Conservation (phyloP, 2,888 invertebrate genomes). For the Tinea trinotella region DNA sequence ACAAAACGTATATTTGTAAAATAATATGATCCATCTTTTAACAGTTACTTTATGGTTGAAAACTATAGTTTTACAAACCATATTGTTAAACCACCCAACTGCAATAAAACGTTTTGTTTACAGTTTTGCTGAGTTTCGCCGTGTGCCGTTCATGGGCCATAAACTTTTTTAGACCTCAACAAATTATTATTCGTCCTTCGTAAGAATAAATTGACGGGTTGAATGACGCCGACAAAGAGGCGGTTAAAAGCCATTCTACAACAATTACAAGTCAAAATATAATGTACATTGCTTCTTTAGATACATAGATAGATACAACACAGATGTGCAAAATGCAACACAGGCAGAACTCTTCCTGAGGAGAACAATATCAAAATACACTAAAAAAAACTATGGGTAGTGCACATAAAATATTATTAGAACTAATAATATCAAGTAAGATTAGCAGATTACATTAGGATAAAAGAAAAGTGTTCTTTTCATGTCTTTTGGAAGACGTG, state of each 20-base stretch:
- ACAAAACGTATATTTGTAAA: too few species aligned
- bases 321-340: too few species aligned
- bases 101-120: constrained; percentile 15
- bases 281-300: background rate
- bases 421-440: background rate
- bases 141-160: background rate
- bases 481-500: too few species aligned
- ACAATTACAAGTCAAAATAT: background rate
- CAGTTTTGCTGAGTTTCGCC: constrained; percentile 4
- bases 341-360: too few species aligned
- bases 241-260: background rate
- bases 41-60: background rate
- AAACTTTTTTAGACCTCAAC: constrained; percentile 7
- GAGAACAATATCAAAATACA: too few species aligned
- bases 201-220: constrained; percentile 15
- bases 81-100: background rate
- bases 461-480: too few species aligned
- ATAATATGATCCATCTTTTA: too few species aligned
- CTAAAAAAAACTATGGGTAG: too few species aligned
- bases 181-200: constrained; percentile 10
- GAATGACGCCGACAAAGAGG: constrained; percentile 12
- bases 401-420: background rate
- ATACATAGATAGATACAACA: too few species aligned
- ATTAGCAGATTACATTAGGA: background rate
- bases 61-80: constrained; percentile 5